A percentile compares a stretch with the other conserved stretches of the same genome.
These are phyloP conservation scores for Chelon auratus DNA, from an alignment of 2,797 vertebrate species.

Conservation along the genomic window DNA sequence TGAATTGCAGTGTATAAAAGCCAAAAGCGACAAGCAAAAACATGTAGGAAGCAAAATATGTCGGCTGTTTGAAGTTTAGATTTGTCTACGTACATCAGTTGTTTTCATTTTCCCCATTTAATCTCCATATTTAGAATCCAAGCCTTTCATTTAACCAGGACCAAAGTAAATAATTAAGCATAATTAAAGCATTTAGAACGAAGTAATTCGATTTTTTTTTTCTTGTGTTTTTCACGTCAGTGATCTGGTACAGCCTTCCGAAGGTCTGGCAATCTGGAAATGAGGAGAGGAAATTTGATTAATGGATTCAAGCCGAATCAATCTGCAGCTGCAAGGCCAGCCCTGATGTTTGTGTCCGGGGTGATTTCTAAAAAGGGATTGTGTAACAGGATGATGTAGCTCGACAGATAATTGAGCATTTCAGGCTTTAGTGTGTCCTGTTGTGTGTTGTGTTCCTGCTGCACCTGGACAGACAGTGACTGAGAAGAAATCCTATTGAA, in stretches of 20 bases:
- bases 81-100: background rate
- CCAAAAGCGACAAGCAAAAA: background rate
- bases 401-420: slow-evolving; percentile 54
- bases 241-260: slow-evolving; percentile 41
- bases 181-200: slow-evolving; percentile 24
- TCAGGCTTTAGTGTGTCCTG: slow-evolving; percentile 46
- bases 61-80: background rate
- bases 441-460: slow-evolving; percentile 40
- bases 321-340: slow-evolving; percentile 33
- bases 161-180: slow-evolving; percentile 26
- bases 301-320: slow-evolving; percentile 47
- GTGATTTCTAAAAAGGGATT: slow-evolving; percentile 43
- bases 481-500: slow-evolving; percentile 68
- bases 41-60: background rate
- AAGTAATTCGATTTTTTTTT: slow-evolving; percentile 33
- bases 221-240: slow-evolving; percentile 26
- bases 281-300: slow-evolving; percentile 64
- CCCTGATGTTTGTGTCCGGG: slow-evolving; percentile 34
- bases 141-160: background rate
- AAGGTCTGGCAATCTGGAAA: slow-evolving; percentile 60
- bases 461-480: slow-evolving; percentile 56
- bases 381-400: slow-evolving; percentile 50
- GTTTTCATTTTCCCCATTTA: background rate
- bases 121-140: slow-evolving; percentile 2
- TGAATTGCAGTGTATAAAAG: background rate